phyloP scores from a whole-genome alignment of 2,113 vertebrate genomes.

The Phrynocephalus versicolor region DNA sequence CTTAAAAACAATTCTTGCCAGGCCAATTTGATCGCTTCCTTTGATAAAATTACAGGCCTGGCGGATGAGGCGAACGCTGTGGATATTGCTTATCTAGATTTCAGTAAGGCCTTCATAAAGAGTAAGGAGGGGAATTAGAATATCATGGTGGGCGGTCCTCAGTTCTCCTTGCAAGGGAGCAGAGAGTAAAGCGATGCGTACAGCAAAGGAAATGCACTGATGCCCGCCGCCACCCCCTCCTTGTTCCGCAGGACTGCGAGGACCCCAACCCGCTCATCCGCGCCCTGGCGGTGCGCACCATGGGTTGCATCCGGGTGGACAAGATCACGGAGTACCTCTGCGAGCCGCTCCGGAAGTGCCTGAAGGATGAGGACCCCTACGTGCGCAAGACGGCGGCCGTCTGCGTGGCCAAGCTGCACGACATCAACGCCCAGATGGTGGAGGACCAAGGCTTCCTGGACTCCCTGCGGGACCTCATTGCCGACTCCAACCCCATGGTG shows the following conservation, averaged over 20 bases:
- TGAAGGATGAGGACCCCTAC: slow-evolving; percentile 98
- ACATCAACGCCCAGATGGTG: slow-evolving; percentile 99
- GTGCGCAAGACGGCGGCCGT: slow-evolving; percentile 97
- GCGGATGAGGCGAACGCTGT: no score
- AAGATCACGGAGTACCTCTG: slow-evolving; percentile 98
- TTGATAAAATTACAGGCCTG: no score
- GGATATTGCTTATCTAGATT: no score
- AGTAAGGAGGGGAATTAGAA: no score
- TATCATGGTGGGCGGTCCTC: no score
- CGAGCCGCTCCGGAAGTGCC: slow-evolving; percentile 95
- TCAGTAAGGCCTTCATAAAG: no score
- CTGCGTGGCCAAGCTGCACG: no score
- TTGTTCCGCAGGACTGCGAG: slow-evolving; percentile 89
- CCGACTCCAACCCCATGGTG: slow-evolving; percentile 99
- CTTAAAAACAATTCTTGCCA: no score
- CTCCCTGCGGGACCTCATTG: slow-evolving; percentile 94
- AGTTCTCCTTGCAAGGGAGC: no score
- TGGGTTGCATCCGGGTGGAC: slow-evolving; percentile 98
- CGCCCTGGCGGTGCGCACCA: slow-evolving; percentile 95
- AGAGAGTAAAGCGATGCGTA: no score
- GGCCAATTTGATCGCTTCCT: no score
- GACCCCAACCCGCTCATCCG: slow-evolving; percentile 97
- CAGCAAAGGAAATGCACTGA: neutral
- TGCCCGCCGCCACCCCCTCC: neutral
- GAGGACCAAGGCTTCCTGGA: slow-evolving; percentile 98